phyloP scores from a whole-genome alignment of 2,888 invertebrate genomes.

The Bombylius major region DNA sequence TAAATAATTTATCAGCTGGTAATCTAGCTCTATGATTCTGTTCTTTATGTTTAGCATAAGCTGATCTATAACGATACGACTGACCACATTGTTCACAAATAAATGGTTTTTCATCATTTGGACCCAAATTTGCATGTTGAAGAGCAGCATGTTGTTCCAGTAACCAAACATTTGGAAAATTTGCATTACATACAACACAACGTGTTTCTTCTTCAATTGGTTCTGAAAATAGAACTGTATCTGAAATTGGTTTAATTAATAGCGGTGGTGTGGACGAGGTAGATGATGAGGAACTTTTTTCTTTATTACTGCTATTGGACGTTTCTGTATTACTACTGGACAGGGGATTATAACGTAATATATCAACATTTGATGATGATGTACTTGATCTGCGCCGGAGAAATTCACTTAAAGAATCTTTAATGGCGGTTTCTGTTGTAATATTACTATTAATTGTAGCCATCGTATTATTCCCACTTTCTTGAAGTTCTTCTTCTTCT shows the following conservation, averaged over 20 bases:
- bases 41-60: conserved; percentile 72
- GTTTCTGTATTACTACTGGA: conserved; percentile 24
- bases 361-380: conserved; percentile 22
- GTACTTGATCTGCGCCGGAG: conserved; percentile 22
- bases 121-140: conserved; percentile 57
- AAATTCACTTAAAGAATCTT: conserved; percentile 23
- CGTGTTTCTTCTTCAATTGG: conserved; percentile 42
- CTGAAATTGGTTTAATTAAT: conserved; percentile 21
- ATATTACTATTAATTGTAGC: conserved; percentile 9
- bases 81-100: conserved; percentile 87
- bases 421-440: not conserved
- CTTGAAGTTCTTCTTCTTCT: conserved; percentile 18
- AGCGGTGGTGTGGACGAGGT: conserved; percentile 34
- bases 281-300: conserved; percentile 37
- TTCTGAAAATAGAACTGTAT: conserved; percentile 29
- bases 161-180: conserved; percentile 78
- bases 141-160: conserved; percentile 74
- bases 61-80: conserved; percentile 77
- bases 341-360: conserved; percentile 23
- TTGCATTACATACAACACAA: conserved; percentile 73
- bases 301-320: conserved; percentile 32
- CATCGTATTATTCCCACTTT: conserved; percentile 14
- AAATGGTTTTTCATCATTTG: conserved; percentile 73
- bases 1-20: conserved; percentile 80
- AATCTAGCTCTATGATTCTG: conserved; percentile 78